Percentiles rank a stretch among this genome's conserved stretches.
phyloP scores from a whole-genome alignment of 2,888 invertebrate species.

The Hypomecis punctinalis region DNA sequence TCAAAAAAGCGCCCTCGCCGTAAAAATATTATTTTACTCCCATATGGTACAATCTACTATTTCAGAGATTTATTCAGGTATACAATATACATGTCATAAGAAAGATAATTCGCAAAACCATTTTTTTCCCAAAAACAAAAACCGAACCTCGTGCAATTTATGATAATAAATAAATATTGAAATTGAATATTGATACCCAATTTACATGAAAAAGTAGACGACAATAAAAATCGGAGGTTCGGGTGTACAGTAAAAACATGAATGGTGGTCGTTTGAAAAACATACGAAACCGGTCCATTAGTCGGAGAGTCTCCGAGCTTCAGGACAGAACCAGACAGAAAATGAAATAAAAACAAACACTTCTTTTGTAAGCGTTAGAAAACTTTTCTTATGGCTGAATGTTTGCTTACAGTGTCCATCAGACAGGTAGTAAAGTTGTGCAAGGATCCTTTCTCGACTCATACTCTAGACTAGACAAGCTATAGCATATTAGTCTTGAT shows the following conservation, averaged over 20 bases:
- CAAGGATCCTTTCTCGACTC: too few species aligned
- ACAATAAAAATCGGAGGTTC: slow-evolving; percentile 39
- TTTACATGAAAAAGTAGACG: slow-evolving; percentile 34
- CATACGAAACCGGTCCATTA: slow-evolving; percentile 73
- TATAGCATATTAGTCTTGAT: too few species aligned
- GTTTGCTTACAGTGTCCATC: background rate
- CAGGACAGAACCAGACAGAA: slow-evolving; percentile 60
- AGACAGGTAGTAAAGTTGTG: too few species aligned
- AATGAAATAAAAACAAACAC: slow-evolving; percentile 64
- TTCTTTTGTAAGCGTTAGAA: slow-evolving; percentile 19
- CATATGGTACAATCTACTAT: too few species aligned
- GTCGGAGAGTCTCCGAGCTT: slow-evolving; percentile 50
- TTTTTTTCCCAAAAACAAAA: slow-evolving; percentile 5
- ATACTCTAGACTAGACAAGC: too few species aligned
- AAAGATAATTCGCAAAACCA: background rate
- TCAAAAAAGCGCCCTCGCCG: too few species aligned
- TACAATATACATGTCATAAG: too few species aligned
- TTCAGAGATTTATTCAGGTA: too few species aligned
- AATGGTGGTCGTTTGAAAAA: slow-evolving; percentile 56
- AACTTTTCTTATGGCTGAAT: slow-evolving; percentile 7
- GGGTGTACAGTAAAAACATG: slow-evolving; percentile 50
- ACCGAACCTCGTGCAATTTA: slow-evolving; percentile 11
- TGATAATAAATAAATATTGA: slow-evolving; percentile 20
- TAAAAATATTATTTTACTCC: too few species aligned
- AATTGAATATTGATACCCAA: slow-evolving; percentile 30